These are phyloP conservation scores for Sesamia nonagrioides DNA, from an alignment of 1,140 invertebrate species.

Conservation along the genomic window DNA sequence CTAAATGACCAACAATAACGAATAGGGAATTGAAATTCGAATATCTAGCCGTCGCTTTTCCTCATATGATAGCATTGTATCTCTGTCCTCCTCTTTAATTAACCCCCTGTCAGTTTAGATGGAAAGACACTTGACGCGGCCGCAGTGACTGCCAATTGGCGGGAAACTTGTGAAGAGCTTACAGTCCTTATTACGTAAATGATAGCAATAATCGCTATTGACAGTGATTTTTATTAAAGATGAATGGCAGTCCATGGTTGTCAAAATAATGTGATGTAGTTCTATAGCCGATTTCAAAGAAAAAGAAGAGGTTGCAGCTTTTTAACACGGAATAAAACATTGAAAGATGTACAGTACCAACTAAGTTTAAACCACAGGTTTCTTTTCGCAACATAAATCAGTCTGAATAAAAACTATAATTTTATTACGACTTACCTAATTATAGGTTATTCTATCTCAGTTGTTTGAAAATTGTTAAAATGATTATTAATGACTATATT, in stretches of 20 bases:
- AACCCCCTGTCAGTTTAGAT: slow-evolving; percentile 73
- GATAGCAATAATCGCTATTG: not conserved
- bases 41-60: slow-evolving; percentile 46
- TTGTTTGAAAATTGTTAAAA: too few species aligned
- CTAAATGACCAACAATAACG: slow-evolving; percentile 43
- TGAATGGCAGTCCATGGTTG: not conserved
- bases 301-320: too few species aligned
- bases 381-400: too few species aligned
- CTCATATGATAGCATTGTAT: slow-evolving; percentile 36
- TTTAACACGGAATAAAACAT: too few species aligned
- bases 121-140: slow-evolving; percentile 73
- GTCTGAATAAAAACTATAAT: too few species aligned
- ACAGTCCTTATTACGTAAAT: slow-evolving; percentile 42
- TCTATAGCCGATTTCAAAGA: too few species aligned
- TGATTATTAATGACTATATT: too few species aligned
- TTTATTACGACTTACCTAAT: too few species aligned
- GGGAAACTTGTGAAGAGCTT: slow-evolving; percentile 64
- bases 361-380: too few species aligned
- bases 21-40: slow-evolving; percentile 58
- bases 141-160: slow-evolving; percentile 76
- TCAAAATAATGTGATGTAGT: too few species aligned
- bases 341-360: too few species aligned
- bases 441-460: too few species aligned
- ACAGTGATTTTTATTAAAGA: not conserved
- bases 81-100: slow-evolving; percentile 73